Conservation (phyloP, 2,888 invertebrate species). For the Dendrolimus houi region DNA sequence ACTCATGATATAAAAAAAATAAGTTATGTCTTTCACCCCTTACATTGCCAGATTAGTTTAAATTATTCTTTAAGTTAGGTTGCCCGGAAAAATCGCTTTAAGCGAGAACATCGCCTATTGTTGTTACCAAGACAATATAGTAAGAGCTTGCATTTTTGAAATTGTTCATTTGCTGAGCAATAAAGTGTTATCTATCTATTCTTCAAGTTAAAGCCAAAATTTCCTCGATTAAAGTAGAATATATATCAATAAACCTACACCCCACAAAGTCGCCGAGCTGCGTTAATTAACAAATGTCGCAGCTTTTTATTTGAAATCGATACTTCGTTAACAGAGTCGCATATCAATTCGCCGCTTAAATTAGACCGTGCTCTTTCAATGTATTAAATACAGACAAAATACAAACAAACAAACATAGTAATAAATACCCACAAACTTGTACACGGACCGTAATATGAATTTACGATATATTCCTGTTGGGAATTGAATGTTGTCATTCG, state of each 20-base stretch:
- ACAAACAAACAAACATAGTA: not conserved
- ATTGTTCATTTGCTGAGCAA: no score
- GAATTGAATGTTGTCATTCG: constrained; percentile 43
- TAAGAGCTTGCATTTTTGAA: no score
- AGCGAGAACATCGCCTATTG: no score
- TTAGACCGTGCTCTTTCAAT: not conserved
- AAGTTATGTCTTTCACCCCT: no score
- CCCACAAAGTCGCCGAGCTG: not conserved
- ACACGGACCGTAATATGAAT: constrained; percentile 37
- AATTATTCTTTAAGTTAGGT: no score
- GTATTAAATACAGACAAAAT: not conserved
- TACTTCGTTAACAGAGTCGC: not conserved
- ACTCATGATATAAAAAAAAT: no score
- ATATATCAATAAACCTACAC: not conserved
- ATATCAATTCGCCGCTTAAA: not conserved
- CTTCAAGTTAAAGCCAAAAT: no score
- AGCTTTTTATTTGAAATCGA: not conserved
- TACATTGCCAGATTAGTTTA: no score
- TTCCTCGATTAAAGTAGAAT: not conserved
- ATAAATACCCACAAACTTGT: constrained; percentile 18
- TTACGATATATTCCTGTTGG: constrained; percentile 45
- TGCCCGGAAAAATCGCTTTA: no score
- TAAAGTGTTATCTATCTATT: no score
- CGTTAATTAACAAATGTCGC: not conserved
- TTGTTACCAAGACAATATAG: no score